Evolutionary conservation across 2,113 vertebrate species (phyloP).

Genomic region (Dendrocopos noguchii): DNA sequence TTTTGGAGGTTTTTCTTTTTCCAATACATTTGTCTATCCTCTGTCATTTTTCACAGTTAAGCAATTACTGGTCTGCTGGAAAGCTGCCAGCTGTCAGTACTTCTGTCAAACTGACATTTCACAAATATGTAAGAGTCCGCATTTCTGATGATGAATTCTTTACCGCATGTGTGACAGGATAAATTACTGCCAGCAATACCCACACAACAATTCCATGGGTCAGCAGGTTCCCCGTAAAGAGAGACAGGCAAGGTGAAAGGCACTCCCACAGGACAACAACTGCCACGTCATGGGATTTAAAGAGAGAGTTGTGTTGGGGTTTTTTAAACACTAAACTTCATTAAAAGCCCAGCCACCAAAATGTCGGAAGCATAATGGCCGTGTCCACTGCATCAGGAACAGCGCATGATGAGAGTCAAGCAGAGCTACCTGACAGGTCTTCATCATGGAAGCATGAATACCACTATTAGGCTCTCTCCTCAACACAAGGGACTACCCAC

Average conservation of each 20-base stretch:
- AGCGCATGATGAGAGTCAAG: neutral
- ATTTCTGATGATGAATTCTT: slow-evolving; percentile 46
- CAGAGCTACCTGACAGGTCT: neutral
- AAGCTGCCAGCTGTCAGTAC: slow-evolving; percentile 39
- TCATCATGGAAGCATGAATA: neutral
- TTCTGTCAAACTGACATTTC: slow-evolving; percentile 60
- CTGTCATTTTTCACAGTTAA: slow-evolving; percentile 39
- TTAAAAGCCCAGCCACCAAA: neutral
- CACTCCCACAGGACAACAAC: neutral
- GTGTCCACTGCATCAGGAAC: neutral
- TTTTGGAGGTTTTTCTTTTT: slow-evolving; percentile 26
- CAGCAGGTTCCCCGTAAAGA: neutral
- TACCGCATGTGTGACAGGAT: neutral
- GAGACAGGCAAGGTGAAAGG: neutral
- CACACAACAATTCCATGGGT: neutral
- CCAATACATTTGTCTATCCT: slow-evolving; percentile 17
- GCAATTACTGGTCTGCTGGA: slow-evolving; percentile 36
- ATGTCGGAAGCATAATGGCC: neutral
- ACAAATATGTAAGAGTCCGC: neutral
- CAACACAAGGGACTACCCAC: neutral
- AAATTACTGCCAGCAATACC: slow-evolving; percentile 39
- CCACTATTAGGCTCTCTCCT: neutral
- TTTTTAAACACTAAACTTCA: neutral
- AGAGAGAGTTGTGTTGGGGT: neutral
- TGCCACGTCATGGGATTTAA: neutral